Percentiles rank a stretch among this genome's conserved stretches.
Conservation (phyloP, 2,113 vertebrate species). For the Herpetotheres cachinnans region DNA sequence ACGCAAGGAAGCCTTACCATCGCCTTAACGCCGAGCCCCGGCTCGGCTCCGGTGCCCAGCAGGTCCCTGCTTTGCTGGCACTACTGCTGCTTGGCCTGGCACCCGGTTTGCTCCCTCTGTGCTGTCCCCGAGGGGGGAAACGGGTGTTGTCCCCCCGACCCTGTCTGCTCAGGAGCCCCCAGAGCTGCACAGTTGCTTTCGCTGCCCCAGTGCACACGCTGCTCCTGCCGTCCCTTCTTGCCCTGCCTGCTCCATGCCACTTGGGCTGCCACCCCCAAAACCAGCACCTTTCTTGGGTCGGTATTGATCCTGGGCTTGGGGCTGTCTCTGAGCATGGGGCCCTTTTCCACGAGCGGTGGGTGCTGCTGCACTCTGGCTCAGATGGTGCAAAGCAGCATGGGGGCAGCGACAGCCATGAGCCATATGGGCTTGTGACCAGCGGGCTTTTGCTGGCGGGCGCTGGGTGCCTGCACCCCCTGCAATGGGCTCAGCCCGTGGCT, state of each 20-base stretch:
- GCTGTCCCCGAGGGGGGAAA: background rate
- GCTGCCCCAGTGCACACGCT: background rate
- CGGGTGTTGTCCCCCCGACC: rapidly evolving
- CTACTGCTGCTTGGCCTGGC: background rate
- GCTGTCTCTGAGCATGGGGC: background rate
- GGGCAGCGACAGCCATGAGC: background rate
- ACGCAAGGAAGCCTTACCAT: background rate
- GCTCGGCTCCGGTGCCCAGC: background rate
- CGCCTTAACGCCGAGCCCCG: background rate
- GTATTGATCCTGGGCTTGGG: background rate
- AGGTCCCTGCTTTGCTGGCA: background rate
- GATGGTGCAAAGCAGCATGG: background rate
- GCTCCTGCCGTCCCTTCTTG: background rate
- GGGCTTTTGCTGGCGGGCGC: background rate
- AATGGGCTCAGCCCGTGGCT: rapidly evolving
- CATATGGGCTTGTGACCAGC: rapidly evolving
- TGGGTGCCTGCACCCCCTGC: background rate
- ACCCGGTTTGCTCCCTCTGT: background rate
- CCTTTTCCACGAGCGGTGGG: rapidly evolving
- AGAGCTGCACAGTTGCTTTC: background rate
- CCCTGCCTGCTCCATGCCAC: background rate
- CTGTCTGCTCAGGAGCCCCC: background rate
- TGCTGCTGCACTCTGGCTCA: rapidly evolving
- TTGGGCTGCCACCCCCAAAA: background rate
- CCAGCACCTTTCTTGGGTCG: background rate